Conservation (phyloP, 2,888 invertebrate genomes). For the Brachypterus glaber region DNA sequence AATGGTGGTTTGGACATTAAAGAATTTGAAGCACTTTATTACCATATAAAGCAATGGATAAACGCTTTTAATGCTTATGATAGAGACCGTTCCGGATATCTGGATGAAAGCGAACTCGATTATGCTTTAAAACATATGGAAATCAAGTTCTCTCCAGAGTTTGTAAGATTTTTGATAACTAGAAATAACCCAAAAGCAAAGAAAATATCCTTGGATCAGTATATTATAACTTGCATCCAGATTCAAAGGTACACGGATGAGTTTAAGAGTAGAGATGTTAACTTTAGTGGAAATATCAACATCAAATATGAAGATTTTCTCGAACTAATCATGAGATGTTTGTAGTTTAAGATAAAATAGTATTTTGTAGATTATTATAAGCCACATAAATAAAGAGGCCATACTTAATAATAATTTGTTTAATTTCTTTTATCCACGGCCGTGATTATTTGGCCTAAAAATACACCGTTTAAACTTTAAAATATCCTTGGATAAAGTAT, state of each 20-base stretch:
- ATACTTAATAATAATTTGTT: too few relatives aligned
- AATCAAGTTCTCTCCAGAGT: constrained; percentile 32
- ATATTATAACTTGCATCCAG: constrained; percentile 37
- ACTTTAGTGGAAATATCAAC: constrained; percentile 32
- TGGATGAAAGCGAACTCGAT: constrained; percentile 31
- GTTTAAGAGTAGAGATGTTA: constrained; percentile 33
- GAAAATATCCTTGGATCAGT: constrained; percentile 35
- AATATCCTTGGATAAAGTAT: too few relatives aligned
- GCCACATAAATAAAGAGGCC: too few relatives aligned
- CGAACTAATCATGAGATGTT: constrained; percentile 31
- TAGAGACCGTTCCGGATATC: constrained; percentile 28
- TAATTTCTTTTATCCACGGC: too few relatives aligned
- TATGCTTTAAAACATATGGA: constrained; percentile 33
- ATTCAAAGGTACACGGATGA: constrained; percentile 38
- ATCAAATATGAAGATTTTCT: constrained; percentile 37
- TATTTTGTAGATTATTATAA: too few relatives aligned
- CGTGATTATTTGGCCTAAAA: too few relatives aligned
- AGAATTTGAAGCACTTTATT: constrained; percentile 35
- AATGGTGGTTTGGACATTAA: constrained; percentile 34
- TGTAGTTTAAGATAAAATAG: too few relatives aligned
- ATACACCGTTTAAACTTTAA: too few relatives aligned
- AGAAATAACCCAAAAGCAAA: constrained; percentile 29
- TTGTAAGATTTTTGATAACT: constrained; percentile 31
- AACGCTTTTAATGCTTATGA: constrained; percentile 34
- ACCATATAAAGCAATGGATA: constrained; percentile 34